These are phyloP conservation scores for Calosoma granatense DNA, from an alignment of 1,140 invertebrate species.

Conservation along the genomic window DNA sequence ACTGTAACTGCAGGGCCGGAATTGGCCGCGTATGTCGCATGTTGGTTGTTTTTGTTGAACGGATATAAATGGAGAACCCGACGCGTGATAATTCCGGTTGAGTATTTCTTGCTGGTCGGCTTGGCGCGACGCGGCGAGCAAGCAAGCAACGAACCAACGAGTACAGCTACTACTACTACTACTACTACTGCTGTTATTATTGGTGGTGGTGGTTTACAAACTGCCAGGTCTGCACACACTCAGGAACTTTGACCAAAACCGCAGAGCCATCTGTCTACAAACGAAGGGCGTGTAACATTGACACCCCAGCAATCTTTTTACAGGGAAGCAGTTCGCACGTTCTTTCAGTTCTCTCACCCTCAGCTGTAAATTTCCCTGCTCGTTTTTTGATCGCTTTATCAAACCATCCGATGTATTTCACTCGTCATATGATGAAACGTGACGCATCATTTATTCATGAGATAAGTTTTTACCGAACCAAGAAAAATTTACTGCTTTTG, in stretches of 20 bases:
- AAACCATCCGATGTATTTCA: neutral
- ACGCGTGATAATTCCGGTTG: too few species aligned
- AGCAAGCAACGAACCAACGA: too few species aligned
- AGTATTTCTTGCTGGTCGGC: too few species aligned
- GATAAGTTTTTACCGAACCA: conserved; percentile 8
- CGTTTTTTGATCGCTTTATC: conserved; percentile 7
- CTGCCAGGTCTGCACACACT: neutral
- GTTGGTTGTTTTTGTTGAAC: too few species aligned
- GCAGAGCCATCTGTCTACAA: neutral
- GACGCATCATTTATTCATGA: conserved; percentile 9
- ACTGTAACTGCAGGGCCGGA: too few species aligned
- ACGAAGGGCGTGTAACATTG: neutral
- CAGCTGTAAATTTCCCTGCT: neutral
- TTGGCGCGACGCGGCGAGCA: too few species aligned
- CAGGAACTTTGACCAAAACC: neutral
- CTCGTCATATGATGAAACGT: conserved; percentile 6
- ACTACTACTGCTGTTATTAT: too few species aligned
- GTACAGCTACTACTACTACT: too few species aligned
- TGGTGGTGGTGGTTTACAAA: neutral
- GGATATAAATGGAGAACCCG: too few species aligned
- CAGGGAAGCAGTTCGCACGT: too few species aligned
- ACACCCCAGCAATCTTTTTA: neutral
- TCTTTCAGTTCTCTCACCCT: neutral
- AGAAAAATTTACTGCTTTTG: neutral
- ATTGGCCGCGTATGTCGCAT: too few species aligned